Percentiles rank a stretch among this genome's conserved stretches.
These are phyloP conservation scores for Leptodactylus fallax DNA, from an alignment of 2,797 vertebrate species.

Conservation along the genomic window DNA sequence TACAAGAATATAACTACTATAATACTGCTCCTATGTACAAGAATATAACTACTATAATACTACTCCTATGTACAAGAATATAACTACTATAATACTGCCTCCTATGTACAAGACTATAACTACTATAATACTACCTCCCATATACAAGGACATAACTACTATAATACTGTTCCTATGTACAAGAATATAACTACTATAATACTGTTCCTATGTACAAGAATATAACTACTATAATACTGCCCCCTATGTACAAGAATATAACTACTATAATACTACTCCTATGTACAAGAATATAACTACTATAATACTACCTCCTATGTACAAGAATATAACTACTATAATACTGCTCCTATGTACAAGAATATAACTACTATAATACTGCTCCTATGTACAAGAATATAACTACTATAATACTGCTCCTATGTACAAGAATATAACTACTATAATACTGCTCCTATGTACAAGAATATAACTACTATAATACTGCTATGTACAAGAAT, in stretches of 20 bases:
- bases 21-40: background rate
- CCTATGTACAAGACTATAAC: background rate
- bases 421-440: background rate
- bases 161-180: background rate
- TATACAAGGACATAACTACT: too few relatives aligned
- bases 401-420: background rate
- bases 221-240: background rate
- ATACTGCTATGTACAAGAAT: too few relatives aligned
- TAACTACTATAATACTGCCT: background rate
- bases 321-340: too few relatives aligned
- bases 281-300: constrained; percentile 1
- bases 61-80: background rate
- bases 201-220: background rate
- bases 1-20: constrained; percentile 1
- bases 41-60: background rate
- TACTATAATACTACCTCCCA: background rate
- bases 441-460: background rate
- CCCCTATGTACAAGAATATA: background rate
- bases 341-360: background rate
- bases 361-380: background rate
- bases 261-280: background rate
- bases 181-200: background rate
- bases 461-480: constrained; percentile 4
- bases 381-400: background rate
- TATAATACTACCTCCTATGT: background rate